A percentile compares a stretch with the other conserved stretches of the same genome.
These are phyloP conservation scores for Drosophila watanabei DNA, from an alignment of 1,140 invertebrate species.

Conservation along the genomic window DNA sequence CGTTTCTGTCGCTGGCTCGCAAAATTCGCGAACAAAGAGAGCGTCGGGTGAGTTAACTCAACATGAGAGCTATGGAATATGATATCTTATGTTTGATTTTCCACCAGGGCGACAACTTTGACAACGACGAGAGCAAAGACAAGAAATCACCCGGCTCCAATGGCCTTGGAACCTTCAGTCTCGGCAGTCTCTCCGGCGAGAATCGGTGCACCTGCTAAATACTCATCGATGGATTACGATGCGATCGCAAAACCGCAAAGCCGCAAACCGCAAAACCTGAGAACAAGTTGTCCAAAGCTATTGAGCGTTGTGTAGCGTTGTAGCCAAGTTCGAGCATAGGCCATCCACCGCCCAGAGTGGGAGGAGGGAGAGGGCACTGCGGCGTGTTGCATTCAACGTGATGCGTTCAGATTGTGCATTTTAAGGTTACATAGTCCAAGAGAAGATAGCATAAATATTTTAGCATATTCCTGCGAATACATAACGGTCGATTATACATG, in stretches of 20 bases:
- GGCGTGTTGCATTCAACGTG: slow-evolving; percentile 14
- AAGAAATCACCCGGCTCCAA: slow-evolving; percentile 85
- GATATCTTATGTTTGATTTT: not conserved
- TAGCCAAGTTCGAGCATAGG: slow-evolving; percentile 51
- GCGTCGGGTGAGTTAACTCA: slow-evolving; percentile 88
- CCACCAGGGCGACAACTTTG: slow-evolving; percentile 82
- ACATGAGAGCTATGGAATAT: not conserved
- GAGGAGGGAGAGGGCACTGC: not conserved
- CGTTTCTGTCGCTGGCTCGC: slow-evolving; percentile 92
- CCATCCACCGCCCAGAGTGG: not conserved
- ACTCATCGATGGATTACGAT: slow-evolving; percentile 16
- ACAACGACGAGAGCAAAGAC: slow-evolving; percentile 82
- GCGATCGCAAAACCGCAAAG: slow-evolving; percentile 49
- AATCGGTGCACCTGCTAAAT: slow-evolving; percentile 84
- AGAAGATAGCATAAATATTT: slow-evolving; percentile 76
- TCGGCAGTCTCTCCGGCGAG: slow-evolving; percentile 79
- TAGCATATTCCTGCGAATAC: slow-evolving; percentile 72
- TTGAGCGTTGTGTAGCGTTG: slow-evolving; percentile 49
- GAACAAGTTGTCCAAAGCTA: slow-evolving; percentile 63
- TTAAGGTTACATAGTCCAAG: slow-evolving; percentile 77
- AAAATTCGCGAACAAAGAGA: slow-evolving; percentile 93
- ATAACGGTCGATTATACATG: slow-evolving; percentile 64
- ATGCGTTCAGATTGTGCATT: slow-evolving; percentile 79
- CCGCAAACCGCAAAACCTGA: slow-evolving; percentile 40
- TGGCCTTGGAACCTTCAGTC: slow-evolving; percentile 82